phyloP scores from a whole-genome alignment of 2,888 invertebrate genomes.

The Microctonus hyperodae region DNA sequence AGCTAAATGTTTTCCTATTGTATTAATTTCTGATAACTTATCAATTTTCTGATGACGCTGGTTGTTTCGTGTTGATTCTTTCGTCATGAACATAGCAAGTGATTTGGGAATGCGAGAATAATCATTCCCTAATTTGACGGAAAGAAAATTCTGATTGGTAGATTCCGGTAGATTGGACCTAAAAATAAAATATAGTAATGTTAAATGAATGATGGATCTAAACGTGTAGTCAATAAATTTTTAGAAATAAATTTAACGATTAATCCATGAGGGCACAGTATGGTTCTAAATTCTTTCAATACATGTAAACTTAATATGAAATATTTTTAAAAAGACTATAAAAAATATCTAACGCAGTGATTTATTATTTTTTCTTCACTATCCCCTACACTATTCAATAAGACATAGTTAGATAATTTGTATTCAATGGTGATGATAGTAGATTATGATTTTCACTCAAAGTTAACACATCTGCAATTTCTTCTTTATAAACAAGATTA shows the following conservation, averaged over 20 bases:
- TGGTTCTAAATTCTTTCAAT: neutral
- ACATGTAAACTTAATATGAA: neutral
- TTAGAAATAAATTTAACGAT: neutral
- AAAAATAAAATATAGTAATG: slow-evolving; percentile 33
- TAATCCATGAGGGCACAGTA: neutral
- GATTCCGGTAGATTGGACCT: slow-evolving; percentile 35
- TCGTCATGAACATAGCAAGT: slow-evolving; percentile 35
- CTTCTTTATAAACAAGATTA: no score
- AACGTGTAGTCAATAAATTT: no score
- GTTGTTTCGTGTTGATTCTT: neutral
- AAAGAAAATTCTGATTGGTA: slow-evolving; percentile 35
- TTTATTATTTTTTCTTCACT: neutral
- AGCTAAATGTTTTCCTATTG: neutral
- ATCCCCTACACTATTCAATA: neutral
- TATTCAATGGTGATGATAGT: neutral
- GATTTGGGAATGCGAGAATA: slow-evolving; percentile 36
- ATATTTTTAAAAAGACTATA: neutral
- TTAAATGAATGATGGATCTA: slow-evolving; percentile 17
- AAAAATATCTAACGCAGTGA: neutral
- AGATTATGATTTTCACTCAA: neutral
- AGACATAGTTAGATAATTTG: neutral
- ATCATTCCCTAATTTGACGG: slow-evolving; percentile 34
- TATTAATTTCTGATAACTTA: neutral
- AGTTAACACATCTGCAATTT: neutral
- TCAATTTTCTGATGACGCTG: neutral